A percentile compares a stretch with the other conserved stretches of the same genome.
Evolutionary conservation across 2,797 vertebrate species (phyloP).

Genomic region (Periophthalmus magnuspinnatus): DNA sequence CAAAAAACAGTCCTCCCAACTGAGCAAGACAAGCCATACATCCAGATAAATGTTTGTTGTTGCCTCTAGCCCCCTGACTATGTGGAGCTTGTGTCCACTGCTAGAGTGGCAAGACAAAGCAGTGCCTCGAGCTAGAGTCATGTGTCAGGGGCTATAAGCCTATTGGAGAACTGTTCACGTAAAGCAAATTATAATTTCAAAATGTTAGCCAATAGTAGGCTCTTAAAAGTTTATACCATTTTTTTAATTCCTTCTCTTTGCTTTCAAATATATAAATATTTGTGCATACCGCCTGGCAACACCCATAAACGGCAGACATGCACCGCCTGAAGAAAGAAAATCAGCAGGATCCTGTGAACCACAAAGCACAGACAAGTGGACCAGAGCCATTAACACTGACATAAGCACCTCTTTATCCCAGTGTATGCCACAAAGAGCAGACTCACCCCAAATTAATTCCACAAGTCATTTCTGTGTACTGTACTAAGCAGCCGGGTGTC

Average conservation of each 20-base stretch:
- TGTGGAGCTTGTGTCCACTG: too few relatives aligned
- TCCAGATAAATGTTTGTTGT: background rate
- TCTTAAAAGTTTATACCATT: too few relatives aligned
- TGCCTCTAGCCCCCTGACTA: too few relatives aligned
- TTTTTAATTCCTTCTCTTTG: background rate
- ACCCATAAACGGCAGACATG: conserved; percentile 44
- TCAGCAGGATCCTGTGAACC: conserved; percentile 46
- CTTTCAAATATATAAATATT: background rate
- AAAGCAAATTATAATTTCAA: too few relatives aligned
- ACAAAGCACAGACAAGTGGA: background rate
- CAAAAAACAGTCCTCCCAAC: too few relatives aligned
- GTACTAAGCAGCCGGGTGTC: background rate
- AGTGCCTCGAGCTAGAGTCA: too few relatives aligned
- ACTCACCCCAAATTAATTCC: conserved; percentile 66
- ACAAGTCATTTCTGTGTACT: conserved; percentile 49
- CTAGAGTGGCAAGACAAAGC: too few relatives aligned
- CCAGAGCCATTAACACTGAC: too few relatives aligned
- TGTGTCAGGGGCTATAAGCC: too few relatives aligned
- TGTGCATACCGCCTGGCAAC: conserved; percentile 26
- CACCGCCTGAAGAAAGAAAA: conserved; percentile 52
- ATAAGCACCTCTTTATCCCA: too few relatives aligned
- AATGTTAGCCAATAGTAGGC: too few relatives aligned
- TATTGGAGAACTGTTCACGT: too few relatives aligned
- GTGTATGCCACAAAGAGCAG: background rate
- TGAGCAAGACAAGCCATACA: background rate